phyloP scores from a whole-genome alignment of 2,888 invertebrate species.

The Drosophila nigricruria region DNA sequence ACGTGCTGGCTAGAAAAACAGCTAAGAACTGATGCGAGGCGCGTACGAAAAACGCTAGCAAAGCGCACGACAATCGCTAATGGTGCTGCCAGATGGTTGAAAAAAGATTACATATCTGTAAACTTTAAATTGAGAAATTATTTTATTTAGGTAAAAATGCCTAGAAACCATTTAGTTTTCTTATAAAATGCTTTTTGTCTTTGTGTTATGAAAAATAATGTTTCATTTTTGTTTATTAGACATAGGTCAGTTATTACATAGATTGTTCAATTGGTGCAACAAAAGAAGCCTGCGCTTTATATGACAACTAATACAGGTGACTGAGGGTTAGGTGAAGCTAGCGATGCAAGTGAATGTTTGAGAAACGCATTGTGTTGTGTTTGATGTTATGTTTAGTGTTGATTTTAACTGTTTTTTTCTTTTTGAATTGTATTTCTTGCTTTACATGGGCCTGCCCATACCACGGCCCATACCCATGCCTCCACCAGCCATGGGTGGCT shows the following conservation, averaged over 20 bases:
- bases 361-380: constrained; percentile 39
- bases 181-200: not conserved
- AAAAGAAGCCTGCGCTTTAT: constrained; percentile 38
- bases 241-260: constrained; percentile 61
- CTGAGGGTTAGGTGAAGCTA: constrained; percentile 59
- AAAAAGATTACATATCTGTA: not conserved
- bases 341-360: constrained; percentile 61
- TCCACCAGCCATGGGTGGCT: constrained; percentile 85
- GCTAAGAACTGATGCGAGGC: constrained; percentile 48
- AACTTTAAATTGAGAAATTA: not conserved
- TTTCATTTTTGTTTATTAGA: constrained; percentile 56
- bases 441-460: constrained; percentile 91
- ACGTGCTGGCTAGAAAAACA: constrained; percentile 59
- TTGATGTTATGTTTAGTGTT: constrained; percentile 43
- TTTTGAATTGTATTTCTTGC: constrained; percentile 27
- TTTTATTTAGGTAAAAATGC: not conserved
- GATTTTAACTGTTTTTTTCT: constrained; percentile 24
- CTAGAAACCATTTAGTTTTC: not conserved
- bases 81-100: constrained; percentile 41
- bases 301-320: constrained; percentile 69
- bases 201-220: constrained; percentile 51
- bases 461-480: constrained; percentile 88
- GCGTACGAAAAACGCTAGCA: constrained; percentile 51
- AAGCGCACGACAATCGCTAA: constrained; percentile 55
- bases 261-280: constrained; percentile 53